Percentiles rank a stretch among this genome's conserved stretches.
Conservation (phyloP, 2,113 vertebrate species). For the Sceloporus undulatus region DNA sequence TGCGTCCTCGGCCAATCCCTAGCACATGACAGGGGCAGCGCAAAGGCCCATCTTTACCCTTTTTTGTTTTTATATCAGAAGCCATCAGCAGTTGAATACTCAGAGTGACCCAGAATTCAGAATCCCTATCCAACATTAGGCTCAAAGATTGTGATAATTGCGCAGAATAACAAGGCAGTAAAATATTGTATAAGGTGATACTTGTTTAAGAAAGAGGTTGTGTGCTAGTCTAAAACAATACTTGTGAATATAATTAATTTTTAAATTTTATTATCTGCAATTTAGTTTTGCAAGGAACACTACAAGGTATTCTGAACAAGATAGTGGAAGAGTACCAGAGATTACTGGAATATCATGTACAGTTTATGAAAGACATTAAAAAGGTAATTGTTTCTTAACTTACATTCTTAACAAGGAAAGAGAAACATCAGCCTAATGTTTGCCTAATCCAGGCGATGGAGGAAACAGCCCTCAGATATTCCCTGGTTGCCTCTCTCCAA, state of each 20-base stretch:
- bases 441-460: background rate
- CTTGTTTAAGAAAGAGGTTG: background rate
- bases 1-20: no score
- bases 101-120: background rate
- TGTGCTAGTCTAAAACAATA: background rate
- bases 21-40: no score
- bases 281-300: conserved; percentile 79
- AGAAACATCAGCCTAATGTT: background rate
- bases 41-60: no score
- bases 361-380: conserved; percentile 73
- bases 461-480: background rate
- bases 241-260: conserved; percentile 5
- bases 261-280: conserved; percentile 45
- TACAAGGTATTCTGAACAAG: conserved; percentile 79
- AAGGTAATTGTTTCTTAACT: conserved; percentile 71
- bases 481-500: background rate
- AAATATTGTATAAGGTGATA: conserved; percentile 10
- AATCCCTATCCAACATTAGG: background rate
- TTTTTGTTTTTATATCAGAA: background rate
- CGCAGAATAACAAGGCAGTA: conserved; percentile 26
- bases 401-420: background rate
- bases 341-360: conserved; percentile 78
- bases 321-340: conserved; percentile 82
- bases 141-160: background rate
- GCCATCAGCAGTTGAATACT: background rate